Base-by-base conservation (phyloP, 2,797 vertebrate genomes). In the Danio albolineatus region DNA sequence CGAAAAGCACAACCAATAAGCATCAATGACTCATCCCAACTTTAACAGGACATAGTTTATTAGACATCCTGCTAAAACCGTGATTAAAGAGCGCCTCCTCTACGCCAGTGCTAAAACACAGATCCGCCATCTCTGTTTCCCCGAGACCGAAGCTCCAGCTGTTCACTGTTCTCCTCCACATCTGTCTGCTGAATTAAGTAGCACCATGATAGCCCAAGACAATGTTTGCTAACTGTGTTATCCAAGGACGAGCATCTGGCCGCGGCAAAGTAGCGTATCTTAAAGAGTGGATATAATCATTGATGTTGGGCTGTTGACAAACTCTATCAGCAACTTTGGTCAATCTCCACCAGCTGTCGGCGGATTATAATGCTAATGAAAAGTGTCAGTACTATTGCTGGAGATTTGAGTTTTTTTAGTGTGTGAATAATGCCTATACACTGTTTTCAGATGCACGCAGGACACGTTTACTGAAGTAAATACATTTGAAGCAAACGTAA, bases 131-230 rank as follows among this genome's bases (percentile, higher is more conserved):
- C 49, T 51, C 6, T 10, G 13, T 38, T 46, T 69, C 21, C 16
- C 75, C 38, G 53, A 77, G 74, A 65, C 41, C 36, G 14, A 17
- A 77, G 53, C 76, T 48, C 76, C 76, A 78, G 65, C 64, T 78
- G 76, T 78, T 78, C 28, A 8, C 53, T 77, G 64, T 59, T 77
- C 75, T 67, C 39, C 64, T 19, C 2, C 57, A 69, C 75, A 77
- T 77, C 75, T 77, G 75, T 69, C 75, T 39, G 19, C 19, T 77
- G 62, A 48, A 77, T 77, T 46, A 77, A 67, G 62, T 65, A 76
- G 61, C 49, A 28, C 61, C 6, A 54, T 57, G 28, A 67, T 77
- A 38, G 51, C 75, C 57, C 17, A 67, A 77, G 75, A 77, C 75
- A 67, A 59, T 57, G 41, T 77, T 59, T 66, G 62, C 57, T 66